Conservation (phyloP, 2,113 vertebrate genomes). For the Hymenochirus boettgeri region DNA sequence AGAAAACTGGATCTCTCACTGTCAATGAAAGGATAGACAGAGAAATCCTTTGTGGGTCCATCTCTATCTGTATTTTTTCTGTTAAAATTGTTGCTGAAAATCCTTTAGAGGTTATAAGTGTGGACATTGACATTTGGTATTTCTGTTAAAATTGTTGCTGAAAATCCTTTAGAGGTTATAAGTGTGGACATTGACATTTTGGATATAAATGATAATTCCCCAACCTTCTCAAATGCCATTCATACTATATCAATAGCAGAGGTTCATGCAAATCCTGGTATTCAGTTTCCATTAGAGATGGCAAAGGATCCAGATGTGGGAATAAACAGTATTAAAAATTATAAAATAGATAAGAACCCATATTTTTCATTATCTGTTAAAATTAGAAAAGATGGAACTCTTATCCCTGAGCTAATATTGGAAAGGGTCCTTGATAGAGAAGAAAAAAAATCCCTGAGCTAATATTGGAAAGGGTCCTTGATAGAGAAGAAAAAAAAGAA, state of each 20-base stretch:
- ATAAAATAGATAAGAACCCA: conserved; percentile 56
- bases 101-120: conserved; percentile 65
- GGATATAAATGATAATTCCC: conserved; percentile 76
- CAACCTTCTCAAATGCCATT: conserved; percentile 57
- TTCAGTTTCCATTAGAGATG: conserved; percentile 64
- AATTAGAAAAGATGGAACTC: conserved; percentile 66
- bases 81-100: conserved; percentile 68
- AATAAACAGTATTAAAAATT: conserved; percentile 62
- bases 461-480: conserved; percentile 43
- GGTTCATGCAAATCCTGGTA: conserved; percentile 56
- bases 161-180: no score
- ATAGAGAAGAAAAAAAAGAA: conserved; percentile 47
- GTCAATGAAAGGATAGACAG: conserved; percentile 74
- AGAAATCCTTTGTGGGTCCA: conserved; percentile 70
- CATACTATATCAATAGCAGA: conserved; percentile 63
- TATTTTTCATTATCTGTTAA: conserved; percentile 65
- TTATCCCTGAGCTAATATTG: conserved; percentile 60
- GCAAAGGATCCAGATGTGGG: conserved; percentile 71
- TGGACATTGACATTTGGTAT: conserved; percentile 76
- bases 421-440: conserved; percentile 54
- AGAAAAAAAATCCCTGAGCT: conserved; percentile 46
- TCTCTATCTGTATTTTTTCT: conserved; percentile 61
- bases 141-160: no score
- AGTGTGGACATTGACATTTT: conserved; percentile 70
- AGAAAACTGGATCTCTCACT: conserved; percentile 63